phyloP scores from a whole-genome alignment of 2,113 vertebrate species.

The Suricata suricatta region DNA sequence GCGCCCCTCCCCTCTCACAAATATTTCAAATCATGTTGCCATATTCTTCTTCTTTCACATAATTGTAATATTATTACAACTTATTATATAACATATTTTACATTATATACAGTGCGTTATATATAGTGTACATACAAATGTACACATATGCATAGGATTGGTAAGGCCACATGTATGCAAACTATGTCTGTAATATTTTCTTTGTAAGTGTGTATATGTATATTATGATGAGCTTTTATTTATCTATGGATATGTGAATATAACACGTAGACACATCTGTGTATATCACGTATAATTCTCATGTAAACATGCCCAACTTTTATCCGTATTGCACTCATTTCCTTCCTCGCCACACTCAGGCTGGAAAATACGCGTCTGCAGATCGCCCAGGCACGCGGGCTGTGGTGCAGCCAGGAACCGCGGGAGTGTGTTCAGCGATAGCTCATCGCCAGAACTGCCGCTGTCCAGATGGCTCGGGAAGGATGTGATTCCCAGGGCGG shows the following conservation, averaged over 20 bases:
- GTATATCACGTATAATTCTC: neutral
- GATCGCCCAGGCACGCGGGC: accelerated
- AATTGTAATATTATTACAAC: neutral
- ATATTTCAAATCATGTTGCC: neutral
- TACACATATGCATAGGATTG: neutral
- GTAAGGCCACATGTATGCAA: too few species aligned
- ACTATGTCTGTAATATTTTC: too few species aligned
- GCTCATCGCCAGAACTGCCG: accelerated
- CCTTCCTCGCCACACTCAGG: neutral
- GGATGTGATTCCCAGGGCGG: accelerated
- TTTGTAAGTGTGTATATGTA: too few species aligned
- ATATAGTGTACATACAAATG: too few species aligned
- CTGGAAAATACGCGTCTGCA: neutral
- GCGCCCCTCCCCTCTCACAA: too few species aligned
- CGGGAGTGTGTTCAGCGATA: accelerated
- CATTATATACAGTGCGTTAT: neutral
- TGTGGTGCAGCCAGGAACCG: neutral
- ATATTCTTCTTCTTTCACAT: neutral
- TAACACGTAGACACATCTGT: neutral
- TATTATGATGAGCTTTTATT: neutral
- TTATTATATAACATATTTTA: too few species aligned
- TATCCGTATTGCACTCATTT: neutral
- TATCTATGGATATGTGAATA: too few species aligned
- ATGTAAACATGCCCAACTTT: neutral
- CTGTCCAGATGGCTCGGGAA: accelerated